These are phyloP conservation scores for Spea bombifrons DNA, from an alignment of 2,113 vertebrate genomes.

Conservation along the genomic window DNA sequence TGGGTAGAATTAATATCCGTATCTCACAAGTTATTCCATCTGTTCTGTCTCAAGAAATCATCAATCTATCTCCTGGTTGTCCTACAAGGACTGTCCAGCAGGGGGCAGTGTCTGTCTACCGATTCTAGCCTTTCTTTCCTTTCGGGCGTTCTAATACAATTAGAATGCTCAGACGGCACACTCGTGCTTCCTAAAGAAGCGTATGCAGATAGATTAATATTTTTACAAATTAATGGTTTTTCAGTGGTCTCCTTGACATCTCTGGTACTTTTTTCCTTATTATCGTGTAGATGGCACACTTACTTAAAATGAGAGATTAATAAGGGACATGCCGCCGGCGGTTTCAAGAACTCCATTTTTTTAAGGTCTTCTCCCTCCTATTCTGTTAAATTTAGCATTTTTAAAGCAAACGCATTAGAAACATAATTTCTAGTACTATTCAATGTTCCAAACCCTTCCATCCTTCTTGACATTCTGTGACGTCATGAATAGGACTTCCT, in stretches of 20 bases:
- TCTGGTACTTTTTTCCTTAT: neutral
- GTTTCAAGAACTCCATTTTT: neutral
- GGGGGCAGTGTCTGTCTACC: constrained; percentile 16
- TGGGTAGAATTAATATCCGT: no score
- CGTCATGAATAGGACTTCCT: no score
- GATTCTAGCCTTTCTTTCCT: neutral
- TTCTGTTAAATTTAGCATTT: no score
- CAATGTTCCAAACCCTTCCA: no score
- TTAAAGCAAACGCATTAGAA: no score
- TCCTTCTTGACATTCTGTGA: no score
- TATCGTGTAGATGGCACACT: neutral
- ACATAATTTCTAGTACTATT: no score
- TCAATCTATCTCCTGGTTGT: no score
- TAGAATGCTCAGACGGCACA: neutral
- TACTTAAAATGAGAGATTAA: neutral
- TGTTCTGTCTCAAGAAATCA: no score
- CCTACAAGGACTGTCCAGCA: neutral
- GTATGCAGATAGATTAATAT: neutral
- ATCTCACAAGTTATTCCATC: no score
- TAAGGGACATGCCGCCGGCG: no score
- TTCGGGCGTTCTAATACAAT: neutral
- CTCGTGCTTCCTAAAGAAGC: neutral
- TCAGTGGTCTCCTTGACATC: neutral
- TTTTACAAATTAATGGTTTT: neutral
- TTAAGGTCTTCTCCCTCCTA: neutral